phyloP scores from a whole-genome alignment of 2,797 vertebrate species.

The Rhabdophis nuchalis region DNA sequence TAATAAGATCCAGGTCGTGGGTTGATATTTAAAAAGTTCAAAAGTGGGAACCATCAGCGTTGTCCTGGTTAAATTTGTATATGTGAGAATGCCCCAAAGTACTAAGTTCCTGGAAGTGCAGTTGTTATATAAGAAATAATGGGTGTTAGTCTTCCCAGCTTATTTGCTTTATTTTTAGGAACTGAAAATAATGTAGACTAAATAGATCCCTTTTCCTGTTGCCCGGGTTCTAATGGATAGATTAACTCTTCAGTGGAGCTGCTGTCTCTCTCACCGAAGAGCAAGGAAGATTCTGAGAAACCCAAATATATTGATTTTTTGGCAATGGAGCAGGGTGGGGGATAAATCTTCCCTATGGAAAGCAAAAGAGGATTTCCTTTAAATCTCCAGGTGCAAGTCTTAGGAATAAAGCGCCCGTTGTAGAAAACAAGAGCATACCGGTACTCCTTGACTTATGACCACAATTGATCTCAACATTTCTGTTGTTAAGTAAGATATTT shows the following conservation, averaged over 20 bases:
- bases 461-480: background rate
- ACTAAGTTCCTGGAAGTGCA: constrained; percentile 53
- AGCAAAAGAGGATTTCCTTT: background rate
- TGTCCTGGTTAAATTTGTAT: background rate
- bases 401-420: background rate
- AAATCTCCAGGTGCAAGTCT: background rate
- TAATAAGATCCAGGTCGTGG: constrained; percentile 62
- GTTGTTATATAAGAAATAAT: constrained; percentile 50
- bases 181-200: background rate
- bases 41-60: constrained; percentile 40
- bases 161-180: background rate
- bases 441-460: background rate
- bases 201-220: background rate
- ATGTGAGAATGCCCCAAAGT: constrained; percentile 20
- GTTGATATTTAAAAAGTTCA: constrained; percentile 46
- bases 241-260: background rate
- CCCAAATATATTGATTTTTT: background rate
- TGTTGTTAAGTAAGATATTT: background rate
- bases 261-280: background rate
- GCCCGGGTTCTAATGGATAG: background rate
- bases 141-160: constrained; percentile 47
- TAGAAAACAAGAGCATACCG: background rate
- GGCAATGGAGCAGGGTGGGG: too few relatives aligned
- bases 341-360: background rate
- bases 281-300: background rate